Evolutionary conservation across 2,797 vertebrate species (phyloP).

Genomic region (Sciurus carolinensis): DNA sequence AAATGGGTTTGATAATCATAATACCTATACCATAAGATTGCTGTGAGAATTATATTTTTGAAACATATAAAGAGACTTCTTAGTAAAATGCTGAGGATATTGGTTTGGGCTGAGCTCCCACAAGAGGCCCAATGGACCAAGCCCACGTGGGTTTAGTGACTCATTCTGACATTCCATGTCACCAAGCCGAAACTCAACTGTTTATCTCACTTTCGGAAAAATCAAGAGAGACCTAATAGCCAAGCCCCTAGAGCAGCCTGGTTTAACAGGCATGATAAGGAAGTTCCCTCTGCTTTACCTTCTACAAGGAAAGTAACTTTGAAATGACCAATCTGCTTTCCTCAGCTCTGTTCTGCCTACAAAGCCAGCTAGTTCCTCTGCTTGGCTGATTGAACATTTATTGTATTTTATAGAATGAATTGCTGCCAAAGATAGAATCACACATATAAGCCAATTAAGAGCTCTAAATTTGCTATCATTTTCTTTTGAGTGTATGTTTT

Average conservation of each 20-base stretch:
- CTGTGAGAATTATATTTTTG: not conserved
- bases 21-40: not conserved
- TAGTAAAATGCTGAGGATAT: not conserved
- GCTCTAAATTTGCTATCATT: not conserved
- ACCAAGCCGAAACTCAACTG: not conserved
- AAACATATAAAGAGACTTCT: not conserved
- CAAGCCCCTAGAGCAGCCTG: not conserved
- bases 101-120: too few species aligned
- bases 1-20: not conserved
- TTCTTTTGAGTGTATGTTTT: not conserved
- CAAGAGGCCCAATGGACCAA: too few species aligned
- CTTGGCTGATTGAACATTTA: not conserved
- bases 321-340: not conserved
- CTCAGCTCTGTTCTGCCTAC: not conserved
- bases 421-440: not conserved
- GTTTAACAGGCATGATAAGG: not conserved
- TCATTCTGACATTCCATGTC: not conserved
- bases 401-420: not conserved
- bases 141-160: not conserved
- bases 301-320: not conserved
- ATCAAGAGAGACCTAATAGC: not conserved
- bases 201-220: not conserved
- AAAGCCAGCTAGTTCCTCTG: not conserved
- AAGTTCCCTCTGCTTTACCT: not conserved
- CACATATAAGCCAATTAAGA: not conserved